Conservation (phyloP, 2,797 vertebrate species). For the Poliocrania exsul region DNA sequence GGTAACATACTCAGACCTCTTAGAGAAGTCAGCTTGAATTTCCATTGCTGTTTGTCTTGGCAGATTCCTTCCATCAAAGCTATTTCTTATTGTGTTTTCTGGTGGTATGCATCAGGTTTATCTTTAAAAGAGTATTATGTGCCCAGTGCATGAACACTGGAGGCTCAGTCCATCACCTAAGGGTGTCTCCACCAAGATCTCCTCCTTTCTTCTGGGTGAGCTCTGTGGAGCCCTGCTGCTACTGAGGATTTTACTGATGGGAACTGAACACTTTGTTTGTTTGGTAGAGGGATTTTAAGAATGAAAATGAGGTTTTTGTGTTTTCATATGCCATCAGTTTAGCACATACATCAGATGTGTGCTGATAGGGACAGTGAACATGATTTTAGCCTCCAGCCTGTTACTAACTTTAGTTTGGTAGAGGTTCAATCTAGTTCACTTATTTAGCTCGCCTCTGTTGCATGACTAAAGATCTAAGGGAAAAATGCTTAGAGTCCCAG, state of each 20-base stretch:
- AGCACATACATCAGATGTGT: slow-evolving; percentile 29
- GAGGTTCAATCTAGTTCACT: slow-evolving; percentile 65
- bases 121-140: background rate
- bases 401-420: slow-evolving; percentile 69
- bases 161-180: background rate
- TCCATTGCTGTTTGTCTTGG: background rate
- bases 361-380: slow-evolving; percentile 52
- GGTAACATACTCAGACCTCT: background rate
- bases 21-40: background rate
- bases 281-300: slow-evolving; percentile 29
- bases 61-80: background rate
- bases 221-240: background rate
- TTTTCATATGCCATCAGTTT: slow-evolving; percentile 43
- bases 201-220: background rate
- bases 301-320: background rate
- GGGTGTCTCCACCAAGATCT: background rate
- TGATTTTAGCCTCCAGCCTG: slow-evolving; percentile 66
- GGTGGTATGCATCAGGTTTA: background rate
- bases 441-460: slow-evolving; percentile 19
- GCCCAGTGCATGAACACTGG: background rate
- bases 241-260: background rate
- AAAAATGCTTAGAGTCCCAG: slow-evolving; percentile 38
- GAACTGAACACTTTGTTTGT: background rate
- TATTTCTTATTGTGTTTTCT: background rate
- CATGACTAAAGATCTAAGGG: slow-evolving; percentile 30